These are phyloP conservation scores for Neoniphon sammara DNA, from an alignment of 2,797 vertebrate species.

Conservation along the genomic window DNA sequence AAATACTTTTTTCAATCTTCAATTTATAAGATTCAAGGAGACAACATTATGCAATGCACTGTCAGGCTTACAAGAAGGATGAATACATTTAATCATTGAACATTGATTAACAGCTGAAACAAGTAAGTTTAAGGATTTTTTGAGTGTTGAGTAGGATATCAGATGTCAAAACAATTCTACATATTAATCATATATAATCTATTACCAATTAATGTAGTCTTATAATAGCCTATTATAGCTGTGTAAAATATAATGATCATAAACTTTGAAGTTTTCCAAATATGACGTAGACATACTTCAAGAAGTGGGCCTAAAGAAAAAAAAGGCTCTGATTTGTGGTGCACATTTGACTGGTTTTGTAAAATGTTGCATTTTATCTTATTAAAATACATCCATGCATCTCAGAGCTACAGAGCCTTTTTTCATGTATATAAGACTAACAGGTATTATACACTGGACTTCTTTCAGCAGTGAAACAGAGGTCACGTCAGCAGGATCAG, in stretches of 20 bases:
- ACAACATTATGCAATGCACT: no score
- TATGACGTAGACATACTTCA: background rate
- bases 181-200: no score
- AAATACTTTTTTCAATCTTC: no score
- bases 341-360: slow-evolving; percentile 5
- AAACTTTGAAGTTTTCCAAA: background rate
- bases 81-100: no score
- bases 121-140: no score
- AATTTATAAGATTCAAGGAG: no score
- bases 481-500: background rate
- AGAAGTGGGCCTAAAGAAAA: slow-evolving; percentile 18
- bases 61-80: no score
- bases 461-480: background rate
- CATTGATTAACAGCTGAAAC: no score
- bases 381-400: no score
- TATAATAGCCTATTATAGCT: background rate
- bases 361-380: no score
- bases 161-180: slow-evolving; percentile 47
- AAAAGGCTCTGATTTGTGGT: background rate
- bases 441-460: background rate
- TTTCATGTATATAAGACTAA: no score
- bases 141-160: slow-evolving; percentile 42
- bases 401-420: no score
- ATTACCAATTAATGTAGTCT: slow-evolving; percentile 14
- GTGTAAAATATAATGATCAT: background rate